These are phyloP conservation scores for Ophion obscuratus DNA, from an alignment of 2,888 invertebrate species.

Conservation along the genomic window DNA sequence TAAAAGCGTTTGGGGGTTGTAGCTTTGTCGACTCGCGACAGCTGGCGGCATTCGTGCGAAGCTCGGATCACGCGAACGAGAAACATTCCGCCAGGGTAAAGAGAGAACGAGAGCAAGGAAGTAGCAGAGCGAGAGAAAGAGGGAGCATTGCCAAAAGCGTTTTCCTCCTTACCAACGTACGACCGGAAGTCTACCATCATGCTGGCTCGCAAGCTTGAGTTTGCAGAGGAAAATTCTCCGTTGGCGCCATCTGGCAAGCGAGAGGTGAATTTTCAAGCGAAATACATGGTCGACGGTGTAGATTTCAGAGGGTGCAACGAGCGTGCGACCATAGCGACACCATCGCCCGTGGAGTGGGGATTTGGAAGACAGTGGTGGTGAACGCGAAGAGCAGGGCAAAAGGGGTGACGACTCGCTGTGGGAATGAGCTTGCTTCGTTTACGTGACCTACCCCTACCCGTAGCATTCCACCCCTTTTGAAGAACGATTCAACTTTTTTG, in stretches of 20 bases:
- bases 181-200: constrained; percentile 56
- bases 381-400: not conserved
- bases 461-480: constrained; percentile 37
- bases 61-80: constrained; percentile 28
- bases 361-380: not conserved
- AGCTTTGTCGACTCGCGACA: constrained; percentile 64
- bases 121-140: not conserved
- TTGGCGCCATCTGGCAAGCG: constrained; percentile 78
- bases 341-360: not conserved
- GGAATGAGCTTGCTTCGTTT: constrained; percentile 40
- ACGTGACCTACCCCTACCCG: constrained; percentile 74
- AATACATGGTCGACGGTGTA: constrained; percentile 67
- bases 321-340: constrained; percentile 12
- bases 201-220: constrained; percentile 50
- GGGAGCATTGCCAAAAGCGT: constrained; percentile 49
- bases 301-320: constrained; percentile 32
- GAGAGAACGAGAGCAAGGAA: constrained; percentile 4
- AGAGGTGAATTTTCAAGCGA: constrained; percentile 68
- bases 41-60: constrained; percentile 52
- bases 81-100: constrained; percentile 19
- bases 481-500: not conserved
- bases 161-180: constrained; percentile 78
- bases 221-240: constrained; percentile 68
- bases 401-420: not conserved
- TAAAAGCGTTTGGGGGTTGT: constrained; percentile 14